These are phyloP conservation scores for Pachyrhynchus sulphureomaculatus DNA, from an alignment of 1,140 invertebrate genomes.

Conservation along the genomic window DNA sequence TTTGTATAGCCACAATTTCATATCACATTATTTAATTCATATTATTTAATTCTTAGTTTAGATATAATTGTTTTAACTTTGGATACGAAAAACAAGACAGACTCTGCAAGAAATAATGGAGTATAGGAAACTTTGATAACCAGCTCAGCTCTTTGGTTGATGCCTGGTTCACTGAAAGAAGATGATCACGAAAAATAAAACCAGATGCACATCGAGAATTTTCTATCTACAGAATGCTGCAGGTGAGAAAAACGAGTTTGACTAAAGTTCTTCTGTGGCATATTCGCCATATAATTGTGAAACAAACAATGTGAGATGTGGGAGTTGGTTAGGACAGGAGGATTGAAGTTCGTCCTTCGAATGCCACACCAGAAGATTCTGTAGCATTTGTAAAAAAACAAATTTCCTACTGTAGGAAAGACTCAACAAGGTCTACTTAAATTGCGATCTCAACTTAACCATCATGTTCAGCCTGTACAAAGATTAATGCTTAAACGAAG, in stretches of 20 bases:
- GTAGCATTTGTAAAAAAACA: neutral
- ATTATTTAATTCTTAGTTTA: no score
- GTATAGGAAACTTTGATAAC: no score
- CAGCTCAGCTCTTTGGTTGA: no score
- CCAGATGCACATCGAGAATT: neutral
- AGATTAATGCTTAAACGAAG: neutral
- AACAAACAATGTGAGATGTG: neutral
- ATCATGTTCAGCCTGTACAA: slow-evolving; percentile 6
- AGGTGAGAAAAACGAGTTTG: neutral
- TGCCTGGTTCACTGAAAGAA: no score
- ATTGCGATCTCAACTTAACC: neutral
- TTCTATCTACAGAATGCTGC: neutral
- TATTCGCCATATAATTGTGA: neutral
- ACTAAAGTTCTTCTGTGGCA: neutral
- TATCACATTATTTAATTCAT: no score
- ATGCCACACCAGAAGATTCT: neutral
- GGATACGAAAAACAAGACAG: no score
- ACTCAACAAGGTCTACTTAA: neutral
- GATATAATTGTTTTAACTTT: no score
- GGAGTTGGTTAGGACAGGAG: neutral
- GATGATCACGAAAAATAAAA: neutral
- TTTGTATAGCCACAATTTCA: no score
- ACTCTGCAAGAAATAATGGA: no score
- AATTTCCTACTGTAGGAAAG: neutral
- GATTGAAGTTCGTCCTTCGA: neutral